A percentile compares a stretch with the other conserved stretches of the same genome.
Evolutionary conservation across 2,113 vertebrate species (phyloP).

Genomic region (Ciconia stormi): DNA sequence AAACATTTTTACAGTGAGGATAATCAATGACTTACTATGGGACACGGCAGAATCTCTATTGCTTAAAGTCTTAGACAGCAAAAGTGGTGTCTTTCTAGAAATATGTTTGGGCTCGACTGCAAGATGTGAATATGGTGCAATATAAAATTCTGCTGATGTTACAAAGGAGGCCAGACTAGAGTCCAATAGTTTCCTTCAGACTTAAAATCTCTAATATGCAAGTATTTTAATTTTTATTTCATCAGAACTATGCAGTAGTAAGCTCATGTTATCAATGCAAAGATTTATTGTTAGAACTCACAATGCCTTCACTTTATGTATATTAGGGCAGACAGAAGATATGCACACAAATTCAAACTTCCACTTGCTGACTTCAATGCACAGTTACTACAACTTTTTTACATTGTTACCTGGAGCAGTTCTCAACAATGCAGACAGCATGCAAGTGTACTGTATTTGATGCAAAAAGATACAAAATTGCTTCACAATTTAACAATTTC

Average conservation of each 20-base stretch:
- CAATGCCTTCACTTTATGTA: background rate
- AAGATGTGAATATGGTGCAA: background rate
- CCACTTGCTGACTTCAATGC: background rate
- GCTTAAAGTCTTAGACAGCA: background rate
- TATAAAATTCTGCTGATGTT: background rate
- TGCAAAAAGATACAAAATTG: background rate
- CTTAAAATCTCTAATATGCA: background rate
- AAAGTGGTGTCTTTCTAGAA: background rate
- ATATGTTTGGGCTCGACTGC: background rate
- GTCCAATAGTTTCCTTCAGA: background rate
- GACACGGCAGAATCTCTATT: background rate
- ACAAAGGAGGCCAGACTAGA: background rate
- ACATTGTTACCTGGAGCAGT: background rate
- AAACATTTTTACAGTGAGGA: background rate
- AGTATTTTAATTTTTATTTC: background rate
- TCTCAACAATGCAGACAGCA: background rate
- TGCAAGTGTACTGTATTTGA: background rate
- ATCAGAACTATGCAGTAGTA: background rate
- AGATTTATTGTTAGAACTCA: background rate
- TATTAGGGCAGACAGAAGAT: background rate
- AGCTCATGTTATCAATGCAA: background rate
- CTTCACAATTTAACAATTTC: background rate
- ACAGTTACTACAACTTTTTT: background rate
- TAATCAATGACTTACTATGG: background rate
- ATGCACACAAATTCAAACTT: background rate